These are phyloP conservation scores for Hypomecis atomaria DNA, from an alignment of 2,888 invertebrate genomes.

Conservation along the genomic window DNA sequence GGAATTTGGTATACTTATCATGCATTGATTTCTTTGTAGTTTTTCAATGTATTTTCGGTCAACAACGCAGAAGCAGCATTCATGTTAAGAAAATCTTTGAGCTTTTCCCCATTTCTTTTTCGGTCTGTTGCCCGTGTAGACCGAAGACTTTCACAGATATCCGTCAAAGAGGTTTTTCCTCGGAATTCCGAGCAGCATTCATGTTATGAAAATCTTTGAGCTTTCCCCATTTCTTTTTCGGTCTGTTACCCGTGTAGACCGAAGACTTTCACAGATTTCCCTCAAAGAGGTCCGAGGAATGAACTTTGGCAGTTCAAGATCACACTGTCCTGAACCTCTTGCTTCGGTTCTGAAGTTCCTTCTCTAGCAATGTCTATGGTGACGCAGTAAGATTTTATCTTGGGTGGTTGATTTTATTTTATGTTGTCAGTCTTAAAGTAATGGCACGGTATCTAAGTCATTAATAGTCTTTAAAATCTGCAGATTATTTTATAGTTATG, in stretches of 20 bases:
- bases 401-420: no score
- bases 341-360: constrained; percentile 63
- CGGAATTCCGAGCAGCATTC: constrained; percentile 70
- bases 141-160: constrained; percentile 65
- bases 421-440: constrained; percentile 86
- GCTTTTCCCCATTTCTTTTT: constrained; percentile 74
- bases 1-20: no score
- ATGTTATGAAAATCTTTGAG: constrained; percentile 72
- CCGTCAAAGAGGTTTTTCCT: constrained; percentile 62
- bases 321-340: constrained; percentile 63
- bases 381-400: constrained; percentile 88
- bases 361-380: constrained; percentile 85
- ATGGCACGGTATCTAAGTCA: constrained; percentile 87
- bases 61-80: no score
- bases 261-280: constrained; percentile 66
- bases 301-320: constrained; percentile 83
- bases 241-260: constrained; percentile 70
- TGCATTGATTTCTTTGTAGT: no score
- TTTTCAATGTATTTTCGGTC: no score
- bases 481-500: no score
- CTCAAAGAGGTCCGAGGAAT: constrained; percentile 83
- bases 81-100: no score
- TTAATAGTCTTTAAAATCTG: no score
- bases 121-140: constrained; percentile 73
- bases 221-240: constrained; percentile 76